Evolutionary conservation across 1,140 invertebrate species (phyloP).

Genomic region (Drosophila orosa): DNA sequence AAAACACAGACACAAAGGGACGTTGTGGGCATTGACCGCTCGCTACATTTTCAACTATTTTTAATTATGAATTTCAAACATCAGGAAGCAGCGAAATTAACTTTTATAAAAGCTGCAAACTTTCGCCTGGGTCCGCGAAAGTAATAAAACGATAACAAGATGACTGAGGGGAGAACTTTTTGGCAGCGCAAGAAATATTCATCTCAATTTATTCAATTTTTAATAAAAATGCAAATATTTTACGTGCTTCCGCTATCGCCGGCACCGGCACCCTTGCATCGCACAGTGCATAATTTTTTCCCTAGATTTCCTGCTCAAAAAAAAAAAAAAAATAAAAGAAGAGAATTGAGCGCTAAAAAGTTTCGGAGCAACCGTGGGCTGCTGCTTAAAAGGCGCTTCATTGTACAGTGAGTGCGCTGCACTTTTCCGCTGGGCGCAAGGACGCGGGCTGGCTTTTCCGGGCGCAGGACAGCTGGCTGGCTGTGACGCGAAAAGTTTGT

Average conservation of each 20-base stretch:
- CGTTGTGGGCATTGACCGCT: conserved; percentile 7
- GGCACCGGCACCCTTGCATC: conserved; percentile 15
- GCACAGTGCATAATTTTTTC: conserved; percentile 23
- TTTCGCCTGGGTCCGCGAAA: conserved; percentile 46
- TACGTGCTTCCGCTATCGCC: conserved; percentile 34
- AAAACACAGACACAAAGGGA: conserved; percentile 13
- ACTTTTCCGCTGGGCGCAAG: conserved; percentile 31
- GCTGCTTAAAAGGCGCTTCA: conserved; percentile 65
- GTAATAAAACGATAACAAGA: conserved; percentile 64
- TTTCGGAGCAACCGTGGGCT: conserved; percentile 33
- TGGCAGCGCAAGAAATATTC: conserved; percentile 36
- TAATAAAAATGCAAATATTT: conserved; percentile 79
- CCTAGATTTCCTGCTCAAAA: conserved; percentile 16
- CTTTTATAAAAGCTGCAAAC: conserved; percentile 69
- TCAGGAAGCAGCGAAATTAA: conserved; percentile 56
- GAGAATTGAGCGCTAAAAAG: conserved; percentile 21
- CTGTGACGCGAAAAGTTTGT: conserved; percentile 57
- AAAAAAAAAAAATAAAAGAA: conserved; percentile 7
- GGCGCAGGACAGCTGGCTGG: conserved; percentile 23
- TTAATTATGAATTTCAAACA: conserved; percentile 76
- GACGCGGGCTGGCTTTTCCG: conserved; percentile 8
- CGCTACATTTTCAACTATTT: conserved; percentile 68
- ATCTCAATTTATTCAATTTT: conserved; percentile 71
- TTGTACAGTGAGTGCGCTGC: conserved; percentile 45
- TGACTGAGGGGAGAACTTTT: conserved; percentile 18